Evolutionary conservation across 2,113 vertebrate species (phyloP).

Genomic region (Leucopsar rothschildi): DNA sequence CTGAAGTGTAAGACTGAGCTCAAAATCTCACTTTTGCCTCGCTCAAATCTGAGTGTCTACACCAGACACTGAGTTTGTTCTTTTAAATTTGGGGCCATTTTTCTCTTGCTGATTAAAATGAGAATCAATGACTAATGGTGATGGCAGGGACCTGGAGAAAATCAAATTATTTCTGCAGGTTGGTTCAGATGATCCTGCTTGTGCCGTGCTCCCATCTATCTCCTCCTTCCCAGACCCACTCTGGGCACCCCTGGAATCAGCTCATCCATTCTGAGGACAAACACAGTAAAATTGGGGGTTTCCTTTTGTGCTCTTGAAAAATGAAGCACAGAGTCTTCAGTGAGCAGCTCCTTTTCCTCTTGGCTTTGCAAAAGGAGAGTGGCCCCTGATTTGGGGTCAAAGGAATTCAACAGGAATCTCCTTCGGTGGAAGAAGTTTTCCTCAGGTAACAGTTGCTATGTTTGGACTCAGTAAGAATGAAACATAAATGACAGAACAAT

Average conservation of each 20-base stretch:
- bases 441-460: background rate
- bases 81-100: background rate
- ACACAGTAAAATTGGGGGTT: background rate
- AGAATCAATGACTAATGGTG: background rate
- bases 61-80: background rate
- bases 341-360: background rate
- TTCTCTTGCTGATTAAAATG: background rate
- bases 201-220: fast-evolving
- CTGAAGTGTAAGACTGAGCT: background rate
- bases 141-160: background rate
- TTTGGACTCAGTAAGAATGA: background rate
- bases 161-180: background rate
- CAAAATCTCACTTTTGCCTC: background rate
- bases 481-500: background rate
- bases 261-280: background rate
- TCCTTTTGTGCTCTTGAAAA: background rate
- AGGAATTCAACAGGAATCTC: background rate
- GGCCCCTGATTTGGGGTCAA: background rate
- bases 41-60: background rate
- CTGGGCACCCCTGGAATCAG: background rate
- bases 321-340: background rate
- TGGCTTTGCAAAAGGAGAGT: background rate
- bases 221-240: background rate
- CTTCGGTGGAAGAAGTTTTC: background rate
- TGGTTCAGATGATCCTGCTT: background rate